Base-by-base conservation (phyloP, 2,797 vertebrate genomes). In the Sebastes dallii region DNA sequence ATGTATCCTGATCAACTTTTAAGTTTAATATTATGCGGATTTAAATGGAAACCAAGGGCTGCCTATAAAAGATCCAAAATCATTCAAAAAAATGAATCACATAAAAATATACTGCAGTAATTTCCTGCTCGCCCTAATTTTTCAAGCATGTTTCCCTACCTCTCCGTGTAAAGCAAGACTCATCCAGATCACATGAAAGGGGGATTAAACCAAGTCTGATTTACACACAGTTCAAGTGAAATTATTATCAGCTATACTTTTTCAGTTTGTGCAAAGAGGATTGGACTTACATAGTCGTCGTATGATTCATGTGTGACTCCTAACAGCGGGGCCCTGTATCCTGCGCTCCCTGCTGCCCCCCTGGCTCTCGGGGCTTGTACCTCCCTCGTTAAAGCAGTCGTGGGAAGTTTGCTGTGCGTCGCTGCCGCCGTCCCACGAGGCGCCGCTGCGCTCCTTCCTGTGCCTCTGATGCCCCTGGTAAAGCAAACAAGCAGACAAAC, bases 281-380 rank as follows among this genome's bases (percentile, higher is more conserved):
- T 86, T 77, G 65, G 93, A 99, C 98, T 99, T 93, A 99, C 99
- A 5, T 99, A 99, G 92, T 99, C 98, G 11, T 99, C 98, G 2
- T 99, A 99, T 60, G 97, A 86, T 76, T 99, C 97, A 0, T 96
- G 97, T 77, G 94, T 94, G 60, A 95, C 90, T 60, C 97, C 96
- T 59, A 97, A 95, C 7, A 96, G 96, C 3, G 96, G 95, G 22
- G 97, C 92, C 71, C 99, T 94, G 95, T 98, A 99, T 16, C 96
- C 97, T 0, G 96, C 95, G 0, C 96, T 95, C 0, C 95, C 92
- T 0, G 96, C 87, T 20, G 95, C 83, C 0, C 96, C 97, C 77
- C 98, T 92, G 84, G 96, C 90, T 73, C 97, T 94, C 0, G 96
- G 95, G 6, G 96, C 91, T 76, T 97, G 95, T 2, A 95, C 95